phyloP scores from a whole-genome alignment of 2,888 invertebrate species.

The Spicauda simplicius region DNA sequence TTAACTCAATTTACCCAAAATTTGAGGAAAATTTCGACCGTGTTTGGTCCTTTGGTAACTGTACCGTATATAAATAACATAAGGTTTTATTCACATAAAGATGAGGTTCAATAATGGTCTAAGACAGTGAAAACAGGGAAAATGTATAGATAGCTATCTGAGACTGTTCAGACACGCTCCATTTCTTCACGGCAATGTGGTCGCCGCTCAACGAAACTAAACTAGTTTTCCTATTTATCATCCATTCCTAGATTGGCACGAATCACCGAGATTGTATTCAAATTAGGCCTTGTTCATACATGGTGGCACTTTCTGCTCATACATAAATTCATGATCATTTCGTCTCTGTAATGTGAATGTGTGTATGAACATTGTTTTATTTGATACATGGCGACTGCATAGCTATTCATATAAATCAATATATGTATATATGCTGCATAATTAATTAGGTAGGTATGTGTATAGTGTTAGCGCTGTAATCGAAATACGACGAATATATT shows the following conservation, averaged over 20 bases:
- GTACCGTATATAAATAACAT: too few species aligned
- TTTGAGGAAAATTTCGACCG: too few species aligned
- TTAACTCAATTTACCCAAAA: too few species aligned
- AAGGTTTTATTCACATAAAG: neutral
- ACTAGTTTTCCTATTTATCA: constrained; percentile 32
- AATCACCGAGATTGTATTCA: constrained; percentile 28
- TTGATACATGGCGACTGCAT: too few species aligned
- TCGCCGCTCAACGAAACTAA: constrained; percentile 9
- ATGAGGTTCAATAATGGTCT: constrained; percentile 2
- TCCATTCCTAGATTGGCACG: constrained; percentile 11
- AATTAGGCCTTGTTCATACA: constrained; percentile 19
- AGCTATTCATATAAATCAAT: too few species aligned
- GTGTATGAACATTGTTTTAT: too few species aligned
- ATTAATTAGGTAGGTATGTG: too few species aligned
- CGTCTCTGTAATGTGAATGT: neutral
- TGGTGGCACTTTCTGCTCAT: constrained; percentile 17
- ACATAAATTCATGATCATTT: constrained; percentile 23
- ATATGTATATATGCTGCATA: too few species aligned
- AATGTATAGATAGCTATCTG: constrained; percentile 17
- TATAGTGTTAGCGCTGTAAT: too few species aligned
- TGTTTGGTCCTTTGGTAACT: too few species aligned
- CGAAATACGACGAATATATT: too few species aligned
- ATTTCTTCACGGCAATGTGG: constrained; percentile 25
- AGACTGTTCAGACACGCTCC: constrained; percentile 23
- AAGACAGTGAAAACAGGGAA: constrained; percentile 27